Base-by-base conservation (phyloP, 2,888 invertebrate species). In the Metalampra italica region DNA sequence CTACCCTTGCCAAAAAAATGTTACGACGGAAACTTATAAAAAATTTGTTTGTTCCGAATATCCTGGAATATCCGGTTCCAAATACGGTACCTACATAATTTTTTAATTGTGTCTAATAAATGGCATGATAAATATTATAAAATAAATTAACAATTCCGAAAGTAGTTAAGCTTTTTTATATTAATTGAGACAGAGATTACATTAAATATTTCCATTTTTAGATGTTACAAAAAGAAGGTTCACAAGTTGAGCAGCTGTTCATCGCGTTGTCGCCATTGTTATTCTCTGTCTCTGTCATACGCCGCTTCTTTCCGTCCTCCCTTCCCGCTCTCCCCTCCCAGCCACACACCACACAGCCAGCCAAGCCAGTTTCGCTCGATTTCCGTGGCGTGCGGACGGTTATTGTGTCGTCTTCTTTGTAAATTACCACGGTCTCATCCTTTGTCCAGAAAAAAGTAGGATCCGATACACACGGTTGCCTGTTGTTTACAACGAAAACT, bases 311-410 rank as follows among this genome's bases (percentile, higher is more conserved):
- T 68, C 57, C 66, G 32, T 32, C 62, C 69, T 62, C 56, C 56
- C 60, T 62, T 38, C 44, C 44, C 44, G 2, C 40, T 65, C 40
- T 65, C 66, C 64, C 60, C 66, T 61, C 63, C 71, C 67, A 56
- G 56, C 62, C 56, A n/a, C 53, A 22, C 5, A 2, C 22, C 5
- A 22, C 57, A n/a, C 54, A 50, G 58, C 54, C 60, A 56, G 67
- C 75, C 85, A 86, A n/a, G 68, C 77, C 86, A 89, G 89, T 90
- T 82, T 83, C 87, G 88, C 78, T 89, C 86, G 84, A 84, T 86
- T 80, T 69, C 70, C 66, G 75, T 75, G 66, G 70, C 55, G 82
- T 63, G 77, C 55, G 78, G 86, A 78, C 79, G 86, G n/a, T 53
- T 53, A 46, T 60, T 45, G 59, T 55, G 64, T 59, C 54, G 56